Base-by-base conservation (phyloP, 2,888 invertebrate species). In the Eumacrocentrus americanus region DNA sequence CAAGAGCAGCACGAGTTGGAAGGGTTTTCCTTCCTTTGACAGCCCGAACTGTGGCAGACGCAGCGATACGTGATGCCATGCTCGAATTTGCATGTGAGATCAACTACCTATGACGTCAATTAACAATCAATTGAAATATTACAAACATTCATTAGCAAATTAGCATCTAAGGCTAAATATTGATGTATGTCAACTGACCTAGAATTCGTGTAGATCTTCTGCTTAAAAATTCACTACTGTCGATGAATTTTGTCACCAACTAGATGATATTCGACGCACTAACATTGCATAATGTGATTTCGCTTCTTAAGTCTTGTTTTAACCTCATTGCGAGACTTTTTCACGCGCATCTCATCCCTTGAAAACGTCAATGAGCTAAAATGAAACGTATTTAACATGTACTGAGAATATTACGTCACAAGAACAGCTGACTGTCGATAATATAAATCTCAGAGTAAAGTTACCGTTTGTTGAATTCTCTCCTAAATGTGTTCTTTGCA, bases 21-120 rank as follows among this genome's bases (percentile, higher is more conserved):
- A 92, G 80, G 64, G 91, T 80, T 81, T 87, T 88, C 75, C 92
- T 87, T 70, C 89, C 89, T 80, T 91, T 91, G 22, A 94, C 89
- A 67, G 95, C 93, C 70, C 93, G 87, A 23, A 96, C 94, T 57
- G 95, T 94, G 23, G 95, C 95, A 77, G 93, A 90, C 62, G 91
- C 93, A 73, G 91, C 88, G 63, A 88, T 85, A 85, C 88, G 89
- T 67, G 91, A 88, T 80, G 91, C 87, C 91, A 92, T 92, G 73
- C 78, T 79, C 72, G 1, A 53, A 48, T 22, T 40, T 11, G n/a
- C 1, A 44, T n/a, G 20, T 44, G 11, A 29, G 29, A 22, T 22
- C 7, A 22, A 44, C n/a, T 22, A 11, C n/a, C 44, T 18, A 22
- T 11, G 3, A 44, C 22, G 12, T 44, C n/a, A 22, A 22, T 7